Conservation (phyloP, 2,888 invertebrate genomes). For the Ommatoiulus sabulosus region DNA sequence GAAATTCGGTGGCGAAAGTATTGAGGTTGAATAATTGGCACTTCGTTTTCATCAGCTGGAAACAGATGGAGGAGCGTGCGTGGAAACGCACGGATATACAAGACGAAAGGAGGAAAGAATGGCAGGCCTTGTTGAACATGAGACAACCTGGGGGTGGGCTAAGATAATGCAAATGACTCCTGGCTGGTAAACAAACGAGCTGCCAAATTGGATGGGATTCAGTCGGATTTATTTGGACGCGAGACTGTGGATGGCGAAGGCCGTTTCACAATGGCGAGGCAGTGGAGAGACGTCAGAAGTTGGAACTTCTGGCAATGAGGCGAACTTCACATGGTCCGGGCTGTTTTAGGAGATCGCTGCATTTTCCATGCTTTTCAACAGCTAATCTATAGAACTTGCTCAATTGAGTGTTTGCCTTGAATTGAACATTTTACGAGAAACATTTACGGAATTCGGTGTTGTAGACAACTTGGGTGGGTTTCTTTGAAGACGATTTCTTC, state of each 20-base stretch:
- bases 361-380: too few species aligned
- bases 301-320: too few species aligned
- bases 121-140: conserved; percentile 4
- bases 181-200: conserved; percentile 22
- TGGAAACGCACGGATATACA: neutral
- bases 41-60: conserved; percentile 27
- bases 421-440: too few species aligned
- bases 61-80: conserved; percentile 1
- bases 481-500: too few species aligned
- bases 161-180: conserved; percentile 31
- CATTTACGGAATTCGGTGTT: too few species aligned
- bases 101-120: neutral
- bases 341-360: too few species aligned
- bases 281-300: neutral
- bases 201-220: conserved; percentile 30
- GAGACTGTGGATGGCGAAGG: neutral
- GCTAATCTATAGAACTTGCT: too few species aligned
- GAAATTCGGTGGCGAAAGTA: neutral
- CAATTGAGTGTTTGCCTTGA: too few species aligned
- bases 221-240: neutral
- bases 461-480: too few species aligned
- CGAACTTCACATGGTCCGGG: neutral
- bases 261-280: neutral
- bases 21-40: conserved; percentile 45
- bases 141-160: conserved; percentile 37